Evolutionary conservation across 2,113 vertebrate genomes (phyloP), one percentile per base, ranked within the genome.

Genomic region (Erinaceus europaeus): DNA sequence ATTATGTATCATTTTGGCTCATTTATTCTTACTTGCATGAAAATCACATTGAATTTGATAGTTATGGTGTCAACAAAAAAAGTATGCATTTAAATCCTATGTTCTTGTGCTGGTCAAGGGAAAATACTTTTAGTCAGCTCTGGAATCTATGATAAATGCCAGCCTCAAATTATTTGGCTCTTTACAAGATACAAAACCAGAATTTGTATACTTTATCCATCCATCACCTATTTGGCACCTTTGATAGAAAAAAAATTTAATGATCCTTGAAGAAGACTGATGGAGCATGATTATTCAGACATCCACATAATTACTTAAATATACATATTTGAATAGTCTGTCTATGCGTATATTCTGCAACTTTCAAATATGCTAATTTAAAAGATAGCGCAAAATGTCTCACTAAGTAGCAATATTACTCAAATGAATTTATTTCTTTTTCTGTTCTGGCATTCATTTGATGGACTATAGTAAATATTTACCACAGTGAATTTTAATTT

Each of bases 181-280:
- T 80, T 86, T 86, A 21, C 32, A 38, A 50, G 12, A 50, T 67
- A 20, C 9, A 86, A 77, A 71, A 18, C 52, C 55, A 65, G 10
- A 89, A 79, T 86, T 36, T 76, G 4, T 90, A 4, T 52, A 79
- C 14, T 36, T 94, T 42, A 59, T 85, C 61, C 27, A 72, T 94
- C 40, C 27, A 92, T 87, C 53, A 81, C 10, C 17, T 89, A 85
- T 78, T 40, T 81, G 38, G 18, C 6, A 84, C 2, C 0, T 17
- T 87, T 88, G 4, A 81, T 25, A 52, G 77, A 77, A 91, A 38
- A 20, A n/a, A 23, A 1, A 9, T 73, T 69, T 73, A 86, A 93
- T 72, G 17, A 91, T 61, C 2, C 4, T 73, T 74, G 36, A 89
- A 86, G 21, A 93, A 89, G 52, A 57, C 12, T 61, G 25, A 79